These are phyloP conservation scores for Notarius quadriscutis DNA, from an alignment of 2,113 vertebrate genomes.

Conservation along the genomic window DNA sequence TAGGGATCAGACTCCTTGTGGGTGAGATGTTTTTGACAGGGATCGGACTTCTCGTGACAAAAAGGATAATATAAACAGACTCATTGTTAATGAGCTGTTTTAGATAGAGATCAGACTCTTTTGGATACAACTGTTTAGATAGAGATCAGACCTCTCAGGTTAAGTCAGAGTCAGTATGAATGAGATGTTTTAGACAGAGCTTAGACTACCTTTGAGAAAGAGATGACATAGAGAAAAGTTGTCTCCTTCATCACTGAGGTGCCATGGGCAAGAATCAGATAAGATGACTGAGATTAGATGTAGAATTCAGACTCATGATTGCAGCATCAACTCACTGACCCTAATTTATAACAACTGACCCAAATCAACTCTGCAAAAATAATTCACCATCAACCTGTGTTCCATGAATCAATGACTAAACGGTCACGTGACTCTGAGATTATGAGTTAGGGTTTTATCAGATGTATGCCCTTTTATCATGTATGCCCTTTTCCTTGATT, in stretches of 20 bases:
- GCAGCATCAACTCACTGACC: neutral
- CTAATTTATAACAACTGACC: neutral
- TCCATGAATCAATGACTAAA: neutral
- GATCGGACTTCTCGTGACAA: neutral
- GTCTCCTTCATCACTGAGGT: neutral
- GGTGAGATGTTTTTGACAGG: neutral
- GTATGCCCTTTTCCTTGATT: constrained; percentile 32
- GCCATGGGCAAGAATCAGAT: neutral
- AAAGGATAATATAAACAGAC: neutral
- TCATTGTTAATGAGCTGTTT: neutral
- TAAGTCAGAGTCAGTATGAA: no score
- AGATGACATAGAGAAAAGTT: neutral
- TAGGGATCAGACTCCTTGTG: neutral
- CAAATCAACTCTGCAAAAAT: neutral
- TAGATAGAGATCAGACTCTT: neutral
- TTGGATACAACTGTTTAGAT: neutral
- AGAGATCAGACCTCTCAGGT: no score
- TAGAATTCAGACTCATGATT: neutral
- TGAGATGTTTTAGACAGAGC: no score
- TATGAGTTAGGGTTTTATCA: neutral
- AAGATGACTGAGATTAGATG: neutral
- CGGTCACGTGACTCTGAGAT: neutral
- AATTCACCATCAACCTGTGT: neutral
- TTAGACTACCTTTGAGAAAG: neutral
- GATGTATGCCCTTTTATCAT: neutral